These are phyloP conservation scores for Drosophila picticornis DNA, from an alignment of 2,888 invertebrate genomes.

Conservation along the genomic window DNA sequence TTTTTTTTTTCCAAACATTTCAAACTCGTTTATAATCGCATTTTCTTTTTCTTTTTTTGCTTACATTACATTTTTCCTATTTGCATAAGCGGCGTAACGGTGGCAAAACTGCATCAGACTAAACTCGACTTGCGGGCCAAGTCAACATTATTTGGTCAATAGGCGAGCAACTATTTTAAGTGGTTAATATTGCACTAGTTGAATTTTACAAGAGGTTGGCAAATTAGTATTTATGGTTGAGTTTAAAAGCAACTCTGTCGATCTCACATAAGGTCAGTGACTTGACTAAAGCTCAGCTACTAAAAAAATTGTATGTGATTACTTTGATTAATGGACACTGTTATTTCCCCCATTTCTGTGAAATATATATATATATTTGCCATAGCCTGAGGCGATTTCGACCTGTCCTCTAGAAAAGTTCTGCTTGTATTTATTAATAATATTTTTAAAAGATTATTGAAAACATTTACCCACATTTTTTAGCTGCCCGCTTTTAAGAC, in stretches of 20 bases:
- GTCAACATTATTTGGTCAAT: slow-evolving; percentile 43
- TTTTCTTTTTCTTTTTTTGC: slow-evolving; percentile 8
- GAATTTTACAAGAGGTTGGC: not conserved
- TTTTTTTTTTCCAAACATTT: slow-evolving; percentile 17
- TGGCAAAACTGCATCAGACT: slow-evolving; percentile 5
- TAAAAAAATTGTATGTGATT: slow-evolving; percentile 1
- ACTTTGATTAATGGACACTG: slow-evolving; percentile 8
- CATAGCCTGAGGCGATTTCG: not conserved
- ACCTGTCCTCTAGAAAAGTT: not conserved
- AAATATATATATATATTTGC: not conserved
- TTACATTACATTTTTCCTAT: slow-evolving; percentile 8
- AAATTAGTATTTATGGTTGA: slow-evolving; percentile 4
- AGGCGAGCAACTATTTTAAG: slow-evolving; percentile 38
- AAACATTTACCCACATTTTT: not conserved
- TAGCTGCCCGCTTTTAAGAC: not conserved
- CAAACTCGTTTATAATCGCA: slow-evolving; percentile 44
- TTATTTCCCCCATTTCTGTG: not conserved
- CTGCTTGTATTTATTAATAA: not conserved
- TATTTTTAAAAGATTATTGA: not conserved
- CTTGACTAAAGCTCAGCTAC: not conserved
- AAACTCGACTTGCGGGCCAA: slow-evolving; percentile 17
- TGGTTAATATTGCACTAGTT: not conserved
- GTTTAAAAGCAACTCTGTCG: not conserved
- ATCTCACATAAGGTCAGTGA: slow-evolving; percentile 8
- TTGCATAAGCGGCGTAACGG: slow-evolving; percentile 31